phyloP scores from a whole-genome alignment of 2,113 vertebrate genomes.

The Nycticorax nycticorax region DNA sequence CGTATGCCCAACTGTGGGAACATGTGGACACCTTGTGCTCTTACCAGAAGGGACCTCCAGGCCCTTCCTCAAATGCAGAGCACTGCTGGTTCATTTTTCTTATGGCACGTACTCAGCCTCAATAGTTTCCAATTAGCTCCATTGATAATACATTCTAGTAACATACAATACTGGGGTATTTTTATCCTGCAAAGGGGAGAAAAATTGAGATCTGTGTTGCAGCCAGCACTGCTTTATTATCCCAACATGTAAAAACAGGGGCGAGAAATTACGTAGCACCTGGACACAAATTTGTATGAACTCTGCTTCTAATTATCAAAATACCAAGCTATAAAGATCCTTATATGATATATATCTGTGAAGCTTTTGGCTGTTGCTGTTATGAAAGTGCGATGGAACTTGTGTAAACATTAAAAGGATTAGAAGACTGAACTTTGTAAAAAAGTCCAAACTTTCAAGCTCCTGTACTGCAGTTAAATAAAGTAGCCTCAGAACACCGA shows the following conservation, averaged over 20 bases:
- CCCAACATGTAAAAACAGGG: background rate
- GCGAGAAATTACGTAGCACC: background rate
- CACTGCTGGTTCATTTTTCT: background rate
- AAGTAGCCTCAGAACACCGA: background rate
- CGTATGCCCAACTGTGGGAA: background rate
- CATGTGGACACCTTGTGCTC: background rate
- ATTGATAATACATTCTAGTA: background rate
- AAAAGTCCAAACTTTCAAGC: background rate
- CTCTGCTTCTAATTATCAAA: background rate
- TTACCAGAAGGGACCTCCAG: background rate
- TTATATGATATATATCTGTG: background rate
- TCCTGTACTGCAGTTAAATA: background rate
- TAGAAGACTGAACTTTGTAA: background rate
- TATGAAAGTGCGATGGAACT: background rate
- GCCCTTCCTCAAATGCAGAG: background rate
- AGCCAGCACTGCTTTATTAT: background rate
- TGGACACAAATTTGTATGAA: background rate
- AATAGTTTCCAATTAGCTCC: background rate
- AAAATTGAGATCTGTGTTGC: background rate
- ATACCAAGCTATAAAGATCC: background rate
- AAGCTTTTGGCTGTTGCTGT: background rate
- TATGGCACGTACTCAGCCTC: background rate
- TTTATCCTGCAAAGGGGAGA: background rate
- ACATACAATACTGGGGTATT: background rate
- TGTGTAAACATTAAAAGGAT: background rate